Conservation (phyloP, 2,797 vertebrate genomes). For the Siniperca scherzeri region DNA sequence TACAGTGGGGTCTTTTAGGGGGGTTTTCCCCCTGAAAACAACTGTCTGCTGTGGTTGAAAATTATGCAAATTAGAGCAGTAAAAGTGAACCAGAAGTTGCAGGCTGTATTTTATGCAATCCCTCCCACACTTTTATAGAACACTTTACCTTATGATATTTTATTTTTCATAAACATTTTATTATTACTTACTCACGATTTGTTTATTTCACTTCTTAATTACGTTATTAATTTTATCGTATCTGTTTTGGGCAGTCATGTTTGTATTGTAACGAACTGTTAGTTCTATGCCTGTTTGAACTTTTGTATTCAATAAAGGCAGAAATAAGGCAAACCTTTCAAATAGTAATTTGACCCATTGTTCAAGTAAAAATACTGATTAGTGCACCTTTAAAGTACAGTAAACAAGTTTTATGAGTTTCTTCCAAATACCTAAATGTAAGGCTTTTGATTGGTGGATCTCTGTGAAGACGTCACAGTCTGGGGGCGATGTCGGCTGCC, state of each 20-base stretch:
- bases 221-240: not conserved
- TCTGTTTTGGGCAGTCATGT: too few species aligned
- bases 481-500: not conserved
- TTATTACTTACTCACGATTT: not conserved
- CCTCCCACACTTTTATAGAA: not conserved
- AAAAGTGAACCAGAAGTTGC: too few species aligned
- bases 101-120: not conserved
- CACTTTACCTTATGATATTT: too few species aligned
- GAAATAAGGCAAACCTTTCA: not conserved
- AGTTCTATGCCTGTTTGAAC: too few species aligned
- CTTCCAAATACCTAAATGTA: not conserved
- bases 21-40: not conserved
- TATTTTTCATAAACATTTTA: not conserved
- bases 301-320: not conserved
- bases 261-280: not conserved
- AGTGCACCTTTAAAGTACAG: not conserved
- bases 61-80: too few species aligned
- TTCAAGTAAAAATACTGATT: too few species aligned
- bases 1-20: not conserved
- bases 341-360: not conserved
- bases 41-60: too few species aligned
- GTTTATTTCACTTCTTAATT: too few species aligned
- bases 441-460: slow-evolving; percentile 23
- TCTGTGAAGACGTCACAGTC: not conserved
- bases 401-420: not conserved